Base-by-base conservation (phyloP, 2,797 vertebrate species). In the Scleropages formosus region DNA sequence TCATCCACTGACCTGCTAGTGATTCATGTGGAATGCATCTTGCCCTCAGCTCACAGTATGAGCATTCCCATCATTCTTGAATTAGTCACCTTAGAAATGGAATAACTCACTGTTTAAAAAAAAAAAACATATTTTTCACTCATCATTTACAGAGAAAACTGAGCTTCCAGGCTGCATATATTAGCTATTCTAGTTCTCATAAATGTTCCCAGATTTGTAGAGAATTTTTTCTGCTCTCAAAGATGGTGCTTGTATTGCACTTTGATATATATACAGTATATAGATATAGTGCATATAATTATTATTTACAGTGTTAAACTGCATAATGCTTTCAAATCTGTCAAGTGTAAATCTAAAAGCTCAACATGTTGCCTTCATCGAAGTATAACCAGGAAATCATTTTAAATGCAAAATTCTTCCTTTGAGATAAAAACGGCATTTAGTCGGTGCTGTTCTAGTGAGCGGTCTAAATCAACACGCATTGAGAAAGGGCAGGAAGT, bases 151-250 rank as follows among this genome's bases (percentile, higher is more conserved):
- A 61, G 39, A 69, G 44, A 49, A 39, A 61, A 26, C 9, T 22
- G 16, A 46, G 44, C 56, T 70, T 47, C 16, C 22, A 60, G 16
- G 16, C 44, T 22, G 26, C 18, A 24, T 22, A 61, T 46, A 4
- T 11, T 13, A 62, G 58, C 26, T 47, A 46, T 66, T 59, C 6
- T 4, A 44, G 49, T 22, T 9, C 27, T 77, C 56, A 78, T 39
- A 78, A 74, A 71, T 64, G 59, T 63, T 64, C 63, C 72, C 73
- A 73, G 66, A 78, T 74, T 78, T 70, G 46, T 46, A 53, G 61
- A 64, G 49, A 60, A 72, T 58, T 66, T 46, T 18, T n/a, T 13
- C 3, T 58, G 53, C 12, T 12, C 31, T 22, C 15, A 26, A 27
- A 22, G 20, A 12, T 26, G 2, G 31, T 68, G 39, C 56, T 58